Evolutionary conservation across 2,888 invertebrate species (phyloP).

Genomic region (Epinotia nisella): DNA sequence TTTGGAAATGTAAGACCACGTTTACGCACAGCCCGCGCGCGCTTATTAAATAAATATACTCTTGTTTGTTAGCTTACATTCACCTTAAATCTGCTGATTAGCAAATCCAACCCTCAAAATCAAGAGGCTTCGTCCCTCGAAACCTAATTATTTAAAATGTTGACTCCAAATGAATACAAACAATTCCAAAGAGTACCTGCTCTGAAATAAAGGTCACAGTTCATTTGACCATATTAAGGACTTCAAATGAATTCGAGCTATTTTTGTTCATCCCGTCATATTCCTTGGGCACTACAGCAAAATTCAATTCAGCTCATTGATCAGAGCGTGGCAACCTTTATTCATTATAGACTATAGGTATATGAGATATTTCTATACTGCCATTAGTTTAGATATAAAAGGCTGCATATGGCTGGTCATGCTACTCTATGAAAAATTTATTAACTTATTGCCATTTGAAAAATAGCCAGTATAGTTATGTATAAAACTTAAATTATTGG

Average conservation of each 20-base stretch:
- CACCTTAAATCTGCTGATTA: not conserved
- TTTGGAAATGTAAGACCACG: too few species aligned
- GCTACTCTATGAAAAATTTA: too few species aligned
- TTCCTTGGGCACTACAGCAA: not conserved
- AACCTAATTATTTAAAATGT: constrained; percentile 9
- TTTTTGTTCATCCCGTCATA: not conserved
- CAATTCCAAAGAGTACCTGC: not conserved
- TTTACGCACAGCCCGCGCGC: too few species aligned
- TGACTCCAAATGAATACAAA: constrained; percentile 7
- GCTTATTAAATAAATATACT: too few species aligned
- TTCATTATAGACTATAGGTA: too few species aligned
- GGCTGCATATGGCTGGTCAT: too few species aligned
- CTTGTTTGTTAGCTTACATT: too few species aligned
- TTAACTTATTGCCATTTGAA: too few species aligned
- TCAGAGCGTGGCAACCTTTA: not conserved
- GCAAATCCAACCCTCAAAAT: not conserved
- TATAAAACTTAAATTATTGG: too few species aligned
- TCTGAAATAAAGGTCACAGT: constrained; percentile 3
- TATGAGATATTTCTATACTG: too few species aligned
- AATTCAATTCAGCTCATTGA: not conserved
- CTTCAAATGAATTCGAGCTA: constrained; percentile 19
- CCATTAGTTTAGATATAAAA: too few species aligned
- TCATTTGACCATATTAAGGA: not conserved
- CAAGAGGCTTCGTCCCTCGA: not conserved
- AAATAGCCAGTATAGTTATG: too few species aligned